A percentile compares a stretch with the other conserved stretches of the same genome.
Conservation (phyloP, 2,797 vertebrate species). For the Syndactyla subalaris region DNA sequence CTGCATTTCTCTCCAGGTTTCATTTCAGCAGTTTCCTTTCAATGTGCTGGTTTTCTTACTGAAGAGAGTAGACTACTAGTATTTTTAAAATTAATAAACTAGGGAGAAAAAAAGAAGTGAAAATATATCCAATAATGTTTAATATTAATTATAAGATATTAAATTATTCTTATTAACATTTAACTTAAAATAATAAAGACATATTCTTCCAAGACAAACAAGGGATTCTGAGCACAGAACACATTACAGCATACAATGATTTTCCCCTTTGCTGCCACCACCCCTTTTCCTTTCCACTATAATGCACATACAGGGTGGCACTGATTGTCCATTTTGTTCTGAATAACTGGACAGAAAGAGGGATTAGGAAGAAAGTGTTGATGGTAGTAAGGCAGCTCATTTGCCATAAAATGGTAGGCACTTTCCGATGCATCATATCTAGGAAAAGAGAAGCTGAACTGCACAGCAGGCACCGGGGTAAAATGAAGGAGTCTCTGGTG, state of each 20-base stretch:
- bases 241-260: background rate
- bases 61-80: background rate
- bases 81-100: background rate
- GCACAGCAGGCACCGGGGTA: background rate
- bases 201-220: background rate
- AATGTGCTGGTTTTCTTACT: background rate
- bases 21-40: background rate
- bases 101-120: background rate
- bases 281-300: background rate
- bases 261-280: background rate
- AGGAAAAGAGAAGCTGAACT: conserved; percentile 6
- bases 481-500: conserved; percentile 13
- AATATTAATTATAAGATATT: conserved; percentile 11
- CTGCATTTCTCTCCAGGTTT: background rate
- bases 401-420: background rate
- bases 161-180: background rate
- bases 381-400: background rate
- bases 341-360: background rate
- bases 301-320: background rate
- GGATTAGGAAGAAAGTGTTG: background rate
- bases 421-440: background rate
- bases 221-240: background rate
- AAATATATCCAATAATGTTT: background rate
- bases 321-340: conserved; percentile 3
- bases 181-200: conserved; percentile 17